These are phyloP conservation scores for Melikaiella ostensackeni DNA, from an alignment of 2,888 invertebrate species.

Conservation along the genomic window DNA sequence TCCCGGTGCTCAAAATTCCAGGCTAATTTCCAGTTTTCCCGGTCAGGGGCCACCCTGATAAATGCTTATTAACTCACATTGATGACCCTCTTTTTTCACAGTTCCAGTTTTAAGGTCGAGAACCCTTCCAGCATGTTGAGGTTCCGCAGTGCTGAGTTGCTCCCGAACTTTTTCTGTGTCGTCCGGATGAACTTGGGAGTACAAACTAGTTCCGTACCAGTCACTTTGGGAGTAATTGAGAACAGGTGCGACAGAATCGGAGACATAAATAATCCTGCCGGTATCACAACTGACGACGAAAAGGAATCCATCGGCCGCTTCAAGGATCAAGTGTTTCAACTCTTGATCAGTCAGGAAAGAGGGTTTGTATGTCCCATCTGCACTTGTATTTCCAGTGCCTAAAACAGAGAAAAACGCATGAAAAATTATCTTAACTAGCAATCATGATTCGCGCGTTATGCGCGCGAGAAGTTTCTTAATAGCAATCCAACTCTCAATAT, in stretches of 20 bases:
- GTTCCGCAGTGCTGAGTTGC: slow-evolving; percentile 97
- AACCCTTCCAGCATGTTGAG: slow-evolving; percentile 96
- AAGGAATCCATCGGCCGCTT: slow-evolving; percentile 99
- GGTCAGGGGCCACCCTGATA: too few species aligned
- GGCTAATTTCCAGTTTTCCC: too few species aligned
- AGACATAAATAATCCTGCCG: slow-evolving; percentile 97
- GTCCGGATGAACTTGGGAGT: slow-evolving; percentile 98
- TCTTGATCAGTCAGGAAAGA: slow-evolving; percentile 99
- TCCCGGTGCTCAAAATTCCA: too few species aligned
- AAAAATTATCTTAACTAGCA: too few species aligned
- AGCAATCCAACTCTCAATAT: too few species aligned
- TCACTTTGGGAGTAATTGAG: slow-evolving; percentile 98
- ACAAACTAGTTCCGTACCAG: slow-evolving; percentile 97
- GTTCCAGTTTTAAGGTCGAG: slow-evolving; percentile 99
- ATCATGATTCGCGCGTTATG: too few species aligned
- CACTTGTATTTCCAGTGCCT: slow-evolving; percentile 98
- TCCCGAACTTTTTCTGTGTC: slow-evolving; percentile 98
- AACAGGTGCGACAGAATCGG: slow-evolving; percentile 98
- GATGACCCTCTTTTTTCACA: slow-evolving; percentile 99
- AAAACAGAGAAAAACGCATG: slow-evolving; percentile 63
- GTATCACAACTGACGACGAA: slow-evolving; percentile 98
- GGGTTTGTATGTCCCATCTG: slow-evolving; percentile 98
- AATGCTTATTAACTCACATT: slow-evolving; percentile 83
- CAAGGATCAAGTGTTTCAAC: slow-evolving; percentile 97
- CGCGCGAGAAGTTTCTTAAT: too few species aligned